phyloP scores from a whole-genome alignment of 92 coral and sea anemone genomes.

The Phymanthus crucifer region DNA sequence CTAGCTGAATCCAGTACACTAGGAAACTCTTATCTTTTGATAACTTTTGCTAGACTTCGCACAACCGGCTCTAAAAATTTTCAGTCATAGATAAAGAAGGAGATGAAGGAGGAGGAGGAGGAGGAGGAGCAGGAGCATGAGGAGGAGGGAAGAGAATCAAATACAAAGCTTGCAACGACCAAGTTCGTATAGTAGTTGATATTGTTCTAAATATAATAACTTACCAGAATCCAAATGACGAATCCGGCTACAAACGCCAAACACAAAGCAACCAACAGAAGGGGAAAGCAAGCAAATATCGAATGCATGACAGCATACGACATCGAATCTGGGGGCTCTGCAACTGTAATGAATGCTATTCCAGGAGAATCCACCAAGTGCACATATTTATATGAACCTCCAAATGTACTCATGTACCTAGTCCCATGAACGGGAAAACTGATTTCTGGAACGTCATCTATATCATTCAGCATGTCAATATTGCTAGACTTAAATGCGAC shows the following conservation, averaged over 20 bases:
- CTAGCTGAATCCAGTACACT: too few relatives aligned
- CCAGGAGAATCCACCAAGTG: constrained; percentile 74
- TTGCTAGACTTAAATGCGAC: constrained; percentile 28
- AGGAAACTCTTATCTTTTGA: too few relatives aligned
- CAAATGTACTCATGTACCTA: constrained; percentile 40
- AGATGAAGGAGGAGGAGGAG: too few relatives aligned
- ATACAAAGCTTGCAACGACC: too few relatives aligned
- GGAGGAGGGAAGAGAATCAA: too few relatives aligned
- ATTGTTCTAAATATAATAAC: constrained; percentile 15
- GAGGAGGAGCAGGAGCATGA: too few relatives aligned
- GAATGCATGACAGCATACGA: constrained; percentile 25
- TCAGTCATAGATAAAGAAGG: too few relatives aligned
- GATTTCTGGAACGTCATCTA: constrained; percentile 59
- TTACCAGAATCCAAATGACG: constrained; percentile 64
- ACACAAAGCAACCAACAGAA: constrained; percentile 29
- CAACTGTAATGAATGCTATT: constrained; percentile 53
- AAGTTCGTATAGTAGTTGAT: too few relatives aligned
- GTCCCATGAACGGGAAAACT: constrained; percentile 71
- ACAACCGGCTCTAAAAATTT: too few relatives aligned
- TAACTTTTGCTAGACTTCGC: too few relatives aligned
- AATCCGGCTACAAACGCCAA: constrained; percentile 58
- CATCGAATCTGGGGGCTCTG: constrained; percentile 44
- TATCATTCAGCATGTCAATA: constrained; percentile 48
- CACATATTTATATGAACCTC: constrained; percentile 46
- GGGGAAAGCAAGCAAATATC: constrained; percentile 27